phyloP scores from a whole-genome alignment of 2,797 vertebrate genomes.

The Furcifer pardalis region DNA sequence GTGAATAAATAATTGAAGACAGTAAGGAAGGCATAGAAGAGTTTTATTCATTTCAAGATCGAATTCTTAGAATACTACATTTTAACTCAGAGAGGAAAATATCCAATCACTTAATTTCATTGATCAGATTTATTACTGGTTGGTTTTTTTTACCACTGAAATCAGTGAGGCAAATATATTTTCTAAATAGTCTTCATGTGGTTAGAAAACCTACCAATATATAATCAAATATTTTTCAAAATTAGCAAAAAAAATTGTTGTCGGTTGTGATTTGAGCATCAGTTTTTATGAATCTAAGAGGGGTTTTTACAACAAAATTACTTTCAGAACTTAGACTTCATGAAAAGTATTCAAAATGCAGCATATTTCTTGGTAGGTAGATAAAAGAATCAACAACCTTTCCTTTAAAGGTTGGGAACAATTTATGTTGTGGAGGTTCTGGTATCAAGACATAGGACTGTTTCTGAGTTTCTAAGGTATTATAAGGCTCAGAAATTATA shows the following conservation, averaged over 20 bases:
- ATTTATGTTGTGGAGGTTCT: not conserved
- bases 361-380: not conserved
- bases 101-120: not conserved
- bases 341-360: not conserved
- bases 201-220: not conserved
- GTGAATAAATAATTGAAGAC: no score
- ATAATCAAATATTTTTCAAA: not conserved
- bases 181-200: not conserved
- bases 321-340: not conserved
- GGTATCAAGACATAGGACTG: not conserved
- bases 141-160: not conserved
- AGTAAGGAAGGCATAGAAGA: no score
- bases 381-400: not conserved
- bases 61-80: not conserved
- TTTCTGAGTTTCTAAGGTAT: not conserved
- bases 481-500: not conserved
- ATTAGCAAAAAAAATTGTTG: not conserved
- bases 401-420: not conserved
- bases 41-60: not conserved
- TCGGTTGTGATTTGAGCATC: not conserved
- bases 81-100: not conserved
- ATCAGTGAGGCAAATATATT: constrained; percentile 5
- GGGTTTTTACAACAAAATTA: not conserved
- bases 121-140: constrained; percentile 6
- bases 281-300: not conserved